Evolutionary conservation across 2,797 vertebrate species (phyloP), one percentile per base, ranked within the genome.

Genomic region (Coregonus sp.): DNA sequence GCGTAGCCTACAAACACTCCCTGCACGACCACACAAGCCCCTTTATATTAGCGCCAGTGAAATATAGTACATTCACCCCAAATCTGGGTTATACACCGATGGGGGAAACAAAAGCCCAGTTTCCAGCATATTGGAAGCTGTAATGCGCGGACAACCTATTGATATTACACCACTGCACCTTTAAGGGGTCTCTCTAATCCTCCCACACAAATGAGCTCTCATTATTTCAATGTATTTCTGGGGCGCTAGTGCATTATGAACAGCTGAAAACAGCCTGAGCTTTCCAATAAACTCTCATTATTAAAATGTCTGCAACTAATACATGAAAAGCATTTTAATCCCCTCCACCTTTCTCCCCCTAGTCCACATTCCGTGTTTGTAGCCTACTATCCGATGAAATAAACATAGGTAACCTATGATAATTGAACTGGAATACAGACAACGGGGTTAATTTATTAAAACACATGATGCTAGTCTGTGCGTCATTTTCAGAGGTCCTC

Each of bases 1-100:
- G 74, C 76, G 84, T 89, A 89, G 89, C 88, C 90, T 92, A 92
- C 92, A 94, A 90, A 92, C 86, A 89, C 82, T 86, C 82, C 84
- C 85, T 88, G 87, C 78, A 70, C 81, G 84, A 85, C 91, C 90
- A 88, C 86, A 90, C 89, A 87, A 82, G 65, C 33, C 77, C 67
- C 83, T 87, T 92, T 86, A 85, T 90, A 86, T 92, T 91, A 90
- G 78, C 74, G 73, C 78, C 87, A 86, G 81, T 93, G 89, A 89
- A 91, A 90, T 89, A 86, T 86, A 90, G 80, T 80, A 83, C 75
- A 81, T 76, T 73, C 80, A 84, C 82, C 78, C 84, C 71, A 51
- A 85, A 89, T 88, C 73, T 75, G 73, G 79, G 78, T 89, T 86
- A 78, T 75, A 50, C 78, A 35, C 81, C 77, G 79, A 69, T 75